These are phyloP conservation scores for Xyrichtys novacula DNA, from an alignment of 2,797 vertebrate genomes.

Conservation along the genomic window DNA sequence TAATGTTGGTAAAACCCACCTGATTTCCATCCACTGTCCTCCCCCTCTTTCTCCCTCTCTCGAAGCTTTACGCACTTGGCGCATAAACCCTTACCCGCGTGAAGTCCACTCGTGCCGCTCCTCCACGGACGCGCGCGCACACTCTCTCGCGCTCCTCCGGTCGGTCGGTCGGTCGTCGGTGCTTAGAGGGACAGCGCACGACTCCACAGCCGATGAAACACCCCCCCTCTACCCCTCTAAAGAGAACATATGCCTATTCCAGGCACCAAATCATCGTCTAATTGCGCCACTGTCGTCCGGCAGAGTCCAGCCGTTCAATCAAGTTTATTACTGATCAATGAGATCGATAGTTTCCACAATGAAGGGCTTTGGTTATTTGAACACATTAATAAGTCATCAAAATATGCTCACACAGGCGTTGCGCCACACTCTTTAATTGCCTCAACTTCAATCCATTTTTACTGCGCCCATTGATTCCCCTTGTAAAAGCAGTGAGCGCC, in stretches of 20 bases:
- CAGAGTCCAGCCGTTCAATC: constrained; percentile 50
- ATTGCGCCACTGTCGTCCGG: constrained; percentile 47
- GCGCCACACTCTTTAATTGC: constrained; percentile 67
- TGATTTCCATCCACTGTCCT: constrained; percentile 50
- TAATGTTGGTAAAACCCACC: constrained; percentile 69
- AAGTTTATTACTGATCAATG: constrained; percentile 71
- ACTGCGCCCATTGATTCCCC: constrained; percentile 59
- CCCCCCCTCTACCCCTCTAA: neutral
- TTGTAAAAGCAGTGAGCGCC: constrained; percentile 40
- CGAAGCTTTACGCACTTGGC: constrained; percentile 51
- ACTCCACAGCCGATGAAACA: constrained; percentile 78
- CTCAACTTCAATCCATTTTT: constrained; percentile 63
- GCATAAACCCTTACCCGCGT: constrained; percentile 14
- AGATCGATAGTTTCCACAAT: constrained; percentile 51
- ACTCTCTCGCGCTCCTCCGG: constrained; percentile 15
- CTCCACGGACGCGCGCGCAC: constrained; percentile 24
- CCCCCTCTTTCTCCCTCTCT: neutral
- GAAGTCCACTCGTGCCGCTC: constrained; percentile 35
- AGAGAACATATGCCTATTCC: constrained; percentile 10
- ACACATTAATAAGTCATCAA: constrained; percentile 72
- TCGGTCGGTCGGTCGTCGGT: constrained; percentile 71
- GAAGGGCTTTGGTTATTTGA: constrained; percentile 38
- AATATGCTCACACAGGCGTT: constrained; percentile 54
- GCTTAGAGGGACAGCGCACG: constrained; percentile 84
- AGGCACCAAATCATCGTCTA: constrained; percentile 61